A percentile compares a stretch with the other conserved stretches of the same genome.
These are phyloP conservation scores for Chrysolina americana DNA, from an alignment of 2,888 invertebrate species.

Conservation along the genomic window DNA sequence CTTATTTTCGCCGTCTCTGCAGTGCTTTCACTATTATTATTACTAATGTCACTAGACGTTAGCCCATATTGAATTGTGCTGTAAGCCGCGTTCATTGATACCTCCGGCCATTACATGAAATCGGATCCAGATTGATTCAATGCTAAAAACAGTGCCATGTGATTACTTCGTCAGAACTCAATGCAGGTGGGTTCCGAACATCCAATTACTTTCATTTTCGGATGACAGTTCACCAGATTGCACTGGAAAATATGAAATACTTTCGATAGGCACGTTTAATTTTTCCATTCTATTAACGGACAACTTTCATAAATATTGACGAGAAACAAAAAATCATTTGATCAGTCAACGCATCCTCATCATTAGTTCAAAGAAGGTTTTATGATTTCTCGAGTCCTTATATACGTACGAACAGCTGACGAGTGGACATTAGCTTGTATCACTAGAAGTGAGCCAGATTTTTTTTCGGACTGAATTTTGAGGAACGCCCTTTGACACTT, in stretches of 20 bases:
- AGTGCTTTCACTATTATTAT: slow-evolving; percentile 61
- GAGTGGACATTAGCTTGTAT: too few relatives aligned
- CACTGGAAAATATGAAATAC: background rate
- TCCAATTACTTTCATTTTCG: slow-evolving; percentile 53
- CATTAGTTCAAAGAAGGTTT: too few relatives aligned
- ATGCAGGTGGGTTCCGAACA: slow-evolving; percentile 63
- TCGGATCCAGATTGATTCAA: slow-evolving; percentile 57
- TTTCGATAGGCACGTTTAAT: background rate
- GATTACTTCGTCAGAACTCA: slow-evolving; percentile 63
- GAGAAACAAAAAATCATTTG: too few relatives aligned
- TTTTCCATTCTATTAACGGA: background rate
- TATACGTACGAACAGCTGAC: too few relatives aligned
- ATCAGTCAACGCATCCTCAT: too few relatives aligned
- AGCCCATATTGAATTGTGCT: slow-evolving; percentile 49
- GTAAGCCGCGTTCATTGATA: slow-evolving; percentile 48
- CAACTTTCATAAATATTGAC: too few relatives aligned
- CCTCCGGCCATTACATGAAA: slow-evolving; percentile 58
- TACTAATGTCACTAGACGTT: slow-evolving; percentile 48
- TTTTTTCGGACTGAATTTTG: background rate
- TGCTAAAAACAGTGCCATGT: slow-evolving; percentile 65
- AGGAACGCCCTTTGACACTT: background rate
- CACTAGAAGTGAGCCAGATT: background rate
- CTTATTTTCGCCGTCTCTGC: slow-evolving; percentile 61
- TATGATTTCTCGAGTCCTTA: too few relatives aligned
- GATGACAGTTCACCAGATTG: slow-evolving; percentile 38